phyloP scores from a whole-genome alignment of 2,888 invertebrate species.

The Poecilobothrus nobilitatus region DNA sequence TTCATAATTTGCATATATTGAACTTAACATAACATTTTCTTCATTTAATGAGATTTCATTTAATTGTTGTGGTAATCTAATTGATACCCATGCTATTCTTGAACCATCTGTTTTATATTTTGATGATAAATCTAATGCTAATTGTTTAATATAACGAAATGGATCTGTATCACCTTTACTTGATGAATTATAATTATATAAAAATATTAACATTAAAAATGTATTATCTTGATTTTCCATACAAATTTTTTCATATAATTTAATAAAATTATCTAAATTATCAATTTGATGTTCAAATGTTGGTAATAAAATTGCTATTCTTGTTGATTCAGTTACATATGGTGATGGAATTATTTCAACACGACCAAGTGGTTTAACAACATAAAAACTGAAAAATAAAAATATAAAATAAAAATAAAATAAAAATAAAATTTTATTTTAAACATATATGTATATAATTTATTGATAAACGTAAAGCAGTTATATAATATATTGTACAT shows the following conservation, averaged over 20 bases:
- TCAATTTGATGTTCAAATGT: slow-evolving; percentile 50
- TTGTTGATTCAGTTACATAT: slow-evolving; percentile 89
- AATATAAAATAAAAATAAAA: slow-evolving; percentile 7
- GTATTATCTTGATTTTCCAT: slow-evolving; percentile 73
- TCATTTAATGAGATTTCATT: slow-evolving; percentile 26
- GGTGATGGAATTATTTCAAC: slow-evolving; percentile 87
- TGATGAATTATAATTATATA: slow-evolving; percentile 54
- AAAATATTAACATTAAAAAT: slow-evolving; percentile 61
- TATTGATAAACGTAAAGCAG: no score
- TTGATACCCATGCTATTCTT: slow-evolving; percentile 61
- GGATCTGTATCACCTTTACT: slow-evolving; percentile 57
- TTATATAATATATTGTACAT: no score
- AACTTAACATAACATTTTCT: slow-evolving; percentile 35
- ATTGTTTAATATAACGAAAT: slow-evolving; percentile 54
- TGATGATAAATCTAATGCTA: slow-evolving; percentile 53
- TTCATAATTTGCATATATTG: slow-evolving; percentile 39
- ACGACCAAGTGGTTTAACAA: slow-evolving; percentile 74
- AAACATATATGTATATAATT: neutral
- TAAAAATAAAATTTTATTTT: neutral
- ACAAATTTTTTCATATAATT: slow-evolving; percentile 61
- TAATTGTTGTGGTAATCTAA: slow-evolving; percentile 48
- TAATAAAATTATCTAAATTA: slow-evolving; percentile 59
- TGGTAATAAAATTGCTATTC: slow-evolving; percentile 68
- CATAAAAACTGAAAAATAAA: slow-evolving; percentile 55
- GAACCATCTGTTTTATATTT: slow-evolving; percentile 60